These are phyloP conservation scores for Macrocentrus cingulum DNA, from an alignment of 1,140 invertebrate genomes.

Conservation along the genomic window DNA sequence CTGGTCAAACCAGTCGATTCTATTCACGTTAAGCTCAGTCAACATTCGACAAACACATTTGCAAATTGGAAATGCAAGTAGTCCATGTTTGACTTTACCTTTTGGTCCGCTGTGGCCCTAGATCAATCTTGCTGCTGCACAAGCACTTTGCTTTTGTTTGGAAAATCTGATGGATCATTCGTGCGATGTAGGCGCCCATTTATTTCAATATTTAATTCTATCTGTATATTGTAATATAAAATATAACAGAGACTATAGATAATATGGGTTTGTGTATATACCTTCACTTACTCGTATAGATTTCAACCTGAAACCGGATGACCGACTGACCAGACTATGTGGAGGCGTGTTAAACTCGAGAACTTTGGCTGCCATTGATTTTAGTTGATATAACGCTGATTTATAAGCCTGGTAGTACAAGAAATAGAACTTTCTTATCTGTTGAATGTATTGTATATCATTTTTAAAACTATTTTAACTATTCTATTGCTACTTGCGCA, in stretches of 20 bases:
- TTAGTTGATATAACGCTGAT: too few species aligned
- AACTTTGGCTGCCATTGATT: background rate
- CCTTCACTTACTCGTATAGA: too few species aligned
- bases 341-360: background rate
- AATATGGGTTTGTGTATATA: too few species aligned
- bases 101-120: background rate
- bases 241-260: too few species aligned
- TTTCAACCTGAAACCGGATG: background rate
- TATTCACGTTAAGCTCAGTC: background rate
- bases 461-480: too few species aligned
- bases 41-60: constrained; percentile 10
- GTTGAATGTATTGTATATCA: too few species aligned
- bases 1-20: background rate
- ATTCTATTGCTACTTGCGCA: too few species aligned
- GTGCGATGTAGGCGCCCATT: too few species aligned
- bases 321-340: background rate
- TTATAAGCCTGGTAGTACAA: too few species aligned
- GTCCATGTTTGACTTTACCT: background rate
- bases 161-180: background rate
- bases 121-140: background rate
- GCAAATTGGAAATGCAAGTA: constrained; percentile 17
- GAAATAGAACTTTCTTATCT: too few species aligned
- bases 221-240: too few species aligned
- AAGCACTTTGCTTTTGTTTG: background rate
- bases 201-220: too few species aligned